Conservation (phyloP, 2,888 invertebrate genomes). For the Acleris laterana region DNA sequence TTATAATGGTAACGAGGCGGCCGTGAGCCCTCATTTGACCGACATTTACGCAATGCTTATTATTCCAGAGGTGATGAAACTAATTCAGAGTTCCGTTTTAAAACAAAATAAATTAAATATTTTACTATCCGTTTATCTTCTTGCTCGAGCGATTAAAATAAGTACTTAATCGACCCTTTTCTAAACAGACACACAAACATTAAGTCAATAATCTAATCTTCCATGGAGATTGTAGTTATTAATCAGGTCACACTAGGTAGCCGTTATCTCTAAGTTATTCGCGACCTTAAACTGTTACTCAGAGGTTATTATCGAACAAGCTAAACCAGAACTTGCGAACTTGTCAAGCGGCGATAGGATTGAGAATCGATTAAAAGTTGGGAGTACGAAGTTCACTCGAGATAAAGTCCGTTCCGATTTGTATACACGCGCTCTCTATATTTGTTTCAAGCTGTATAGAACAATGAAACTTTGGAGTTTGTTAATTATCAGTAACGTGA, state of each 20-base stretch:
- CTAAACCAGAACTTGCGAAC: background rate
- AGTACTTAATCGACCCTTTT: background rate
- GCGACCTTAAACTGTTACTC: conserved; percentile 30
- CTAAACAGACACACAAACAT: background rate
- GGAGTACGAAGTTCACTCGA: background rate
- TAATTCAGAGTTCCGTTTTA: too few relatives aligned
- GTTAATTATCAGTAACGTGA: too few relatives aligned
- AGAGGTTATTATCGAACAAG: conserved; percentile 7
- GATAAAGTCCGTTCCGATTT: background rate
- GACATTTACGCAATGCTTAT: too few relatives aligned
- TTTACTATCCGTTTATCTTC: background rate
- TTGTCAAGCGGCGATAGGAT: background rate
- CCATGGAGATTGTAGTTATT: conserved; percentile 2
- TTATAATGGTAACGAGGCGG: too few relatives aligned
- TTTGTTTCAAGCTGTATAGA: background rate
- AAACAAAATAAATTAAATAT: too few relatives aligned
- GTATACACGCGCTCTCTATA: background rate
- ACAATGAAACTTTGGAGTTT: too few relatives aligned
- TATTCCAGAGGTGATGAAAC: too few relatives aligned
- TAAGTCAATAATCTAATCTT: conserved; percentile 10
- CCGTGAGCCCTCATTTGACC: too few relatives aligned
- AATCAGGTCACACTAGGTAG: conserved; percentile 28
- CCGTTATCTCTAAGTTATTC: conserved; percentile 19
- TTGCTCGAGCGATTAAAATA: background rate
- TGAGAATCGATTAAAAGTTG: background rate